Evolutionary conservation across 2,888 invertebrate genomes (phyloP).

Genomic region (Tuberolachnus salignus): DNA sequence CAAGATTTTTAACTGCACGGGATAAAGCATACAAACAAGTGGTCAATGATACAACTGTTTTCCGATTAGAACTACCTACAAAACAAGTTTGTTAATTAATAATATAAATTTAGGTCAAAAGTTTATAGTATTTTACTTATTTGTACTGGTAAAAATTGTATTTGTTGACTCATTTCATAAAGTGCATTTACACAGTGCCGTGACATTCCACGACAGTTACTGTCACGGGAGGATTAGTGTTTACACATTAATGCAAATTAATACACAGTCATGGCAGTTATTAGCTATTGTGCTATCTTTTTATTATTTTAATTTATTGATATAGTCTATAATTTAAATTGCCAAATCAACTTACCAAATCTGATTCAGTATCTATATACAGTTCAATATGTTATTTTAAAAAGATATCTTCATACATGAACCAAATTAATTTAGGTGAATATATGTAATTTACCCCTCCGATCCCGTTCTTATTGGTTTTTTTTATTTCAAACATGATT

Average conservation of each 20-base stretch:
- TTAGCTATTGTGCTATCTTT: not conserved
- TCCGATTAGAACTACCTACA: conserved; percentile 68
- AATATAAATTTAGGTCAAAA: not conserved
- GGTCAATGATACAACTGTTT: conserved; percentile 95
- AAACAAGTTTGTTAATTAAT: conserved; percentile 64
- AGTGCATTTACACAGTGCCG: too few relatives aligned
- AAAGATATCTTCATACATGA: not conserved
- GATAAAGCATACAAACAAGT: conserved; percentile 98
- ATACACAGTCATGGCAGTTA: not conserved
- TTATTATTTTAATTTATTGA: not conserved
- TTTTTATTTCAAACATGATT: not conserved
- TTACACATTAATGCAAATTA: not conserved
- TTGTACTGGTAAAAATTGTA: not conserved
- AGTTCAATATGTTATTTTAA: not conserved
- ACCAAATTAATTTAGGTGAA: too few relatives aligned
- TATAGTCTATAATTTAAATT: not conserved
- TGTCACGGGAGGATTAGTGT: not conserved
- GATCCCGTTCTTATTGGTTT: not conserved
- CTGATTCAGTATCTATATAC: not conserved
- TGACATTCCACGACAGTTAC: not conserved
- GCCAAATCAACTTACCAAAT: not conserved
- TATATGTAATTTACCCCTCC: too few relatives aligned
- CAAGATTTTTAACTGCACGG: conserved; percentile 93
- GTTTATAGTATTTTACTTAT: not conserved
- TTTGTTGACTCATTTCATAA: not conserved